These are phyloP conservation scores for Drosophila bifasciata DNA, from an alignment of 1,140 invertebrate genomes.

Conservation along the genomic window DNA sequence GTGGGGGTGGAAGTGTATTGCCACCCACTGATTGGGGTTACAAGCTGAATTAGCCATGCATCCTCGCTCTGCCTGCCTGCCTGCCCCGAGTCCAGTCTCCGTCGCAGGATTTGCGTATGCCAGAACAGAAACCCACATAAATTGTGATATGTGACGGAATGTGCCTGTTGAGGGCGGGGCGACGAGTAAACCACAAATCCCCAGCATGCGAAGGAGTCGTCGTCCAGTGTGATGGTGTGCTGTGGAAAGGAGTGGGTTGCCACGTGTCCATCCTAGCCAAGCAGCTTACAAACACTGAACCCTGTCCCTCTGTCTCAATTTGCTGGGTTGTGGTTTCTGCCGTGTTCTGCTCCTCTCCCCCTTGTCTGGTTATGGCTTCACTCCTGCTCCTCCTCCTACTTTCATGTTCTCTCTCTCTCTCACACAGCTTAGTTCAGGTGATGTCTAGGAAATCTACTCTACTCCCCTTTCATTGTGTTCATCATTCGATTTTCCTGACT, in stretches of 20 bases:
- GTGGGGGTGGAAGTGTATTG: constrained; percentile 1
- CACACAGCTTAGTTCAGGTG: no score
- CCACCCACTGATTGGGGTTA: constrained; percentile 57
- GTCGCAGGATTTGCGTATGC: constrained; percentile 46
- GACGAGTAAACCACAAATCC: constrained; percentile 57
- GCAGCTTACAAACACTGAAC: not conserved
- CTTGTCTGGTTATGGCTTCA: constrained; percentile 6
- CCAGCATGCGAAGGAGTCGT: constrained; percentile 48
- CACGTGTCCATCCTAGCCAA: constrained; percentile 21
- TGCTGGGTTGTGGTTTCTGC: constrained; percentile 28
- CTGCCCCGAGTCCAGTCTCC: not conserved
- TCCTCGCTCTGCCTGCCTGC: not conserved
- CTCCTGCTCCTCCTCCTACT: no score
- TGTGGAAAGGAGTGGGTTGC: not conserved
- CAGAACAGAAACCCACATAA: constrained; percentile 26
- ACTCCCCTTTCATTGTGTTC: no score
- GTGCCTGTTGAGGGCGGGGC: not conserved
- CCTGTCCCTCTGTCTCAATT: constrained; percentile 11
- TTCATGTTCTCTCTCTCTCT: no score
- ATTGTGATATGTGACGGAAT: constrained; percentile 49
- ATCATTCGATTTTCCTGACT: constrained; percentile 22
- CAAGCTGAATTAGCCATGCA: constrained; percentile 56
- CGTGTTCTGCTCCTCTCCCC: constrained; percentile 5
- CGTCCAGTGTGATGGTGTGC: constrained; percentile 1
- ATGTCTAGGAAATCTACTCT: no score